A percentile compares a stretch with the other conserved stretches of the same genome.
These are phyloP conservation scores for Hypselothyrea guttata DNA, from an alignment of 2,888 invertebrate genomes.

Conservation along the genomic window DNA sequence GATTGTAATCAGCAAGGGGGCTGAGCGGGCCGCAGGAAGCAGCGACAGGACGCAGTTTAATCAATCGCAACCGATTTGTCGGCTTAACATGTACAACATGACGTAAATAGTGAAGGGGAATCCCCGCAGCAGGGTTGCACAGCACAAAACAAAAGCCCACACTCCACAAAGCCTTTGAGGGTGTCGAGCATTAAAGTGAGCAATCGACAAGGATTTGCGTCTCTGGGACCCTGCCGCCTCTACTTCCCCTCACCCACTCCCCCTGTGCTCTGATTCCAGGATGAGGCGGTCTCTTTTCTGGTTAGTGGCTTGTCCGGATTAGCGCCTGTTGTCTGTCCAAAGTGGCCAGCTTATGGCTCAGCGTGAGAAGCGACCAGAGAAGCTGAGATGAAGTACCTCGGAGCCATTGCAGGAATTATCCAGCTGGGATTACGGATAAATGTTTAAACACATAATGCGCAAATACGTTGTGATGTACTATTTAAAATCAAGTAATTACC, in stretches of 20 bases:
- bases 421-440: too few relatives aligned
- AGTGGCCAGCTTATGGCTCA: slow-evolving; percentile 67
- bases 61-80: slow-evolving; percentile 82
- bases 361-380: slow-evolving; percentile 55
- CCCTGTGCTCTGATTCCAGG: too few relatives aligned
- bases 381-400: not conserved
- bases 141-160: slow-evolving; percentile 7
- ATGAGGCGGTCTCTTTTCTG: slow-evolving; percentile 13
- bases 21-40: slow-evolving; percentile 21
- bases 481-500: too few relatives aligned
- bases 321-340: slow-evolving; percentile 63
- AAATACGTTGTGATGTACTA: too few relatives aligned
- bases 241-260: too few relatives aligned
- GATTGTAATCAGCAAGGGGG: slow-evolving; percentile 52
- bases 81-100: slow-evolving; percentile 80
- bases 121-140: too few relatives aligned
- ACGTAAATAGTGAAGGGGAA: slow-evolving; percentile 64
- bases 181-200: slow-evolving; percentile 69
- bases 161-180: slow-evolving; percentile 37
- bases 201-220: slow-evolving; percentile 70
- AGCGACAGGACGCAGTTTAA: slow-evolving; percentile 74
- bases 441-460: too few relatives aligned
- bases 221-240: slow-evolving; percentile 29
- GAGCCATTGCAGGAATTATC: too few relatives aligned
- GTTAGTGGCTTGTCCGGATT: slow-evolving; percentile 55